phyloP scores from a whole-genome alignment of 2,888 invertebrate genomes.

The Cinara cedri region DNA sequence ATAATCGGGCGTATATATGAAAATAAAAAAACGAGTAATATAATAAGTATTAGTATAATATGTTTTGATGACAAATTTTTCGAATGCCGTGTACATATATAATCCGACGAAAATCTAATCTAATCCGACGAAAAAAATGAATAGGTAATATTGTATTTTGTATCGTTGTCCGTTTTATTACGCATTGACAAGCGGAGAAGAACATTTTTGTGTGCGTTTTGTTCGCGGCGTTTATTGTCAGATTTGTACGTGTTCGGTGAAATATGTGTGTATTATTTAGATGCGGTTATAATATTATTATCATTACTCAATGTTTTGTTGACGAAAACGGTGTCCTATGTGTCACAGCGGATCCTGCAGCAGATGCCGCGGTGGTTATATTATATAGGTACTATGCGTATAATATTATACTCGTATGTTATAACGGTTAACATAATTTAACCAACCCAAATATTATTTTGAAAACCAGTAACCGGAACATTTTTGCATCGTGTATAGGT shows the following conservation, averaged over 20 bases:
- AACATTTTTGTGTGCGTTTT: neutral
- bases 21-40: too few species aligned
- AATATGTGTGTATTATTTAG: neutral
- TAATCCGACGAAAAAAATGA: too few species aligned
- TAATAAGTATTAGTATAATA: too few species aligned
- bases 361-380: neutral
- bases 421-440: slow-evolving; percentile 45
- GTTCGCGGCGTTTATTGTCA: neutral
- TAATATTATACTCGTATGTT: neutral
- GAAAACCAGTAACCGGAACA: slow-evolving; percentile 25
- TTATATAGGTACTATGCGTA: neutral
- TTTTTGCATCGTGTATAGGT: too few species aligned
- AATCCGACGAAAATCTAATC: too few species aligned
- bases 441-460: slow-evolving; percentile 7
- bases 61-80: too few species aligned
- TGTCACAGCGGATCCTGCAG: neutral
- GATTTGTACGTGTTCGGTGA: neutral
- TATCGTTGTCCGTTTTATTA: too few species aligned
- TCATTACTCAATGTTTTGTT: neutral
- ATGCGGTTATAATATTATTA: slow-evolving; percentile 22
- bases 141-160: too few species aligned
- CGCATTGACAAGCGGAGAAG: slow-evolving; percentile 8
- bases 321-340: slow-evolving; percentile 20
- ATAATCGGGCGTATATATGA: too few species aligned
- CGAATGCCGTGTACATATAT: too few species aligned